Conservation (phyloP, 1,140 invertebrate species). For the Galleria mellonella region DNA sequence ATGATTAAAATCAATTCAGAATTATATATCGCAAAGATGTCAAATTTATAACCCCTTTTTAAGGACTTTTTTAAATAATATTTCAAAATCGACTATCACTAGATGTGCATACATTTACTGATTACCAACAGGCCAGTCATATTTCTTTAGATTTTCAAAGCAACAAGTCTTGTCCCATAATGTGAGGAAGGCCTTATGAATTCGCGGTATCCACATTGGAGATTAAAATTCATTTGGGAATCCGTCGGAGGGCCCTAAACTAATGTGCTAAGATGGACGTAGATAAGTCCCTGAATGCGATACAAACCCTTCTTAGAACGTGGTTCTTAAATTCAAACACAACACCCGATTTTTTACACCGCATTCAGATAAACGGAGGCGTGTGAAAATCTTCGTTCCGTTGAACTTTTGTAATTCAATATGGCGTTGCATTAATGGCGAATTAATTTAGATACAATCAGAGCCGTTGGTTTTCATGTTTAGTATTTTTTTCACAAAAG, state of each 20-base stretch:
- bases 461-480: not conserved
- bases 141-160: too few species aligned
- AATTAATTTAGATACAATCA: slow-evolving; percentile 17
- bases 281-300: slow-evolving; percentile 14
- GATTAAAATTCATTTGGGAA: slow-evolving; percentile 34
- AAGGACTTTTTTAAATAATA: too few species aligned
- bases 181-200: slow-evolving; percentile 7
- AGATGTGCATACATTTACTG: too few species aligned
- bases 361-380: slow-evolving; percentile 22
- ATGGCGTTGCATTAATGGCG: slow-evolving; percentile 1
- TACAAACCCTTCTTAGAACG: slow-evolving; percentile 13
- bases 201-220: slow-evolving; percentile 21
- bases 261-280: slow-evolving; percentile 25
- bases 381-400: slow-evolving; percentile 21
- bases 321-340: slow-evolving; percentile 5
- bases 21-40: too few species aligned
- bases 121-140: too few species aligned
- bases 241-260: slow-evolving; percentile 17
- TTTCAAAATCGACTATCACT: too few species aligned
- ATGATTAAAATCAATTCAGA: too few species aligned
- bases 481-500: too few species aligned
- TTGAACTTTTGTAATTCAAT: slow-evolving; percentile 6
- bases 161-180: too few species aligned
- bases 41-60: too few species aligned
- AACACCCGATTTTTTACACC: slow-evolving; percentile 3